Base-by-base conservation (phyloP, 2,888 invertebrate genomes). In the Mechanitis messenoides region DNA sequence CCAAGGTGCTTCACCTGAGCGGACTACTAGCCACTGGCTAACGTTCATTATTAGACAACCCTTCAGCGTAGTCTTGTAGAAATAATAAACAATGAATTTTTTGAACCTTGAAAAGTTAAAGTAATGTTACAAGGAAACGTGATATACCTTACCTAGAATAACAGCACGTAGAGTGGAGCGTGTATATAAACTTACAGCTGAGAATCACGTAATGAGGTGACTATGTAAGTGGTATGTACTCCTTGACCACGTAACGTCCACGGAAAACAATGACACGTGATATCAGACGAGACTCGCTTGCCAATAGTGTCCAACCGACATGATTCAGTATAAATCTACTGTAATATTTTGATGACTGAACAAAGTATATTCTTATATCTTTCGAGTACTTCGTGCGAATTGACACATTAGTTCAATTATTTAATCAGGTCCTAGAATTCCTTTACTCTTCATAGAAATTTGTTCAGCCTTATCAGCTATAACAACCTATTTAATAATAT, bases 261-360 rank as follows among this genome's bases (percentile, higher is more conserved):
- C 75, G 78, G 81, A 81, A 83, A 82, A 81, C 80, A 78, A 74
- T 74, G 70, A 69, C 61, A 58, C 73, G 79, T 77, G 82, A 79
- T 79, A 70, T 62, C 65, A 76, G 67, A 85, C 86, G 86, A 85
- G 86, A 80, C 78, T 63, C 61, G 82, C 71, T 69, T 84, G 60
- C 61, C 64, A 74, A 81, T 57, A 4, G 33, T 47, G n/a, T 20
- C 12, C 5, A 3, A 42, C 11, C 42, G 3, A 42, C 42, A 42
- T 42, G 42, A 42, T 42, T 11, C 7, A 3, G 9, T 42, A 11
- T 7, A 42, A 42, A 42, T 42, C 9, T 3, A 3, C 11, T 42
- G 6, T 42, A 9, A 6, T 35, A 6, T 35, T 35, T 35, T 35
- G 35, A 35, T 35, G 35, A 35, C 4, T 35, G 2, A 35, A 6